Base-by-base conservation (phyloP, 2,888 invertebrate genomes). In the Tortrix viridana region DNA sequence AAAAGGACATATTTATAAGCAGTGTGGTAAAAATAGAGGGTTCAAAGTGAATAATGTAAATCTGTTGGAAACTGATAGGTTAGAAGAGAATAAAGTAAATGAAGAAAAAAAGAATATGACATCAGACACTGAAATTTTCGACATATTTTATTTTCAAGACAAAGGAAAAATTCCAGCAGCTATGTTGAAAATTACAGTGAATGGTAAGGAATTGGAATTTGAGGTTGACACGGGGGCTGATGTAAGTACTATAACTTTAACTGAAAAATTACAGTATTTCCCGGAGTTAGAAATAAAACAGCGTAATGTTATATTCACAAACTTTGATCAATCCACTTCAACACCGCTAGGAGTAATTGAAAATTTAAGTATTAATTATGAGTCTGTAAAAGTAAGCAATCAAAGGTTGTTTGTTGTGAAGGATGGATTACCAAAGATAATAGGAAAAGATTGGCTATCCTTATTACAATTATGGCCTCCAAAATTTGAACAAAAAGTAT, bases 211-310 rank as follows among this genome's bases (percentile, higher is more conserved):
- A 1, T 1, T 53, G 18, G 37, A 52, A n/a, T 58, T 58, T 43
- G 49, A 58, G 18, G 49, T 58, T 41, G 49, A 58, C 58, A 49
- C 58, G 1, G 60, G 60, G 6, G 60, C 44, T 5, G 60, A 60
- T n/a, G 60, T 60, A 14, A 60, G 60, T 60, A 60, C 50, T 1
- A 60, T 60, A 1, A 53, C 60, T 12, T 47, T 54, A 18, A 1
- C 46, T 23, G 52, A 60, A 22, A 60, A 60, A 52, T 20, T 46
- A 12, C n/a, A 53, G 38, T 60, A 60, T 47, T 60, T 60, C 47
- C 53, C 60, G 22, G 12, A 62, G 9, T 41, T 48, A 23, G 19
- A 58, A 41, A 43, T 58, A 1, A 49, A 22, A 23, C 49, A 58
- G 6, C 9, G 26, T 3, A 41, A 49, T 22, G 41, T 58, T 1